Evolutionary conservation across 2,113 vertebrate genomes (phyloP).

Genomic region (Perca flavescens): DNA sequence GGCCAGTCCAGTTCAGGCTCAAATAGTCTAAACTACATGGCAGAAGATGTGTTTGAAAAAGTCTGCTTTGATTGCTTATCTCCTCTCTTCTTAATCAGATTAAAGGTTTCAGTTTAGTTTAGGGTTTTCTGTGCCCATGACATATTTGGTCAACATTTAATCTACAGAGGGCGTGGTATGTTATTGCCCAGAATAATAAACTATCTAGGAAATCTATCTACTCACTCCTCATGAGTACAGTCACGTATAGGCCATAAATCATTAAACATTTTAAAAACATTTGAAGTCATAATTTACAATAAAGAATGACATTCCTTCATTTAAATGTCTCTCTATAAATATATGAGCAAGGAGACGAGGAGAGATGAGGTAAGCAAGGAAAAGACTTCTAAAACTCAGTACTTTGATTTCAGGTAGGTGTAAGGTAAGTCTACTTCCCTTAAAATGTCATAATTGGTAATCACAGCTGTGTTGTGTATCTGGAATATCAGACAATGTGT

Average conservation of each 20-base stretch:
- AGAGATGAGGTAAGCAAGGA: slow-evolving; percentile 24
- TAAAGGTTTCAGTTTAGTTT: neutral
- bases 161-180: neutral
- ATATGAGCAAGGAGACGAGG: neutral
- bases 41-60: slow-evolving; percentile 11
- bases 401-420: slow-evolving; percentile 63
- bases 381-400: slow-evolving; percentile 21
- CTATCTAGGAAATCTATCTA: neutral
- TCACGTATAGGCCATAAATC: neutral
- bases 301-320: neutral
- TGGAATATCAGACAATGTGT: slow-evolving; percentile 12
- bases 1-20: neutral
- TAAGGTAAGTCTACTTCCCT: slow-evolving; percentile 66
- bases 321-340: neutral
- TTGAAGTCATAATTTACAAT: neutral
- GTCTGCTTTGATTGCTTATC: slow-evolving; percentile 27
- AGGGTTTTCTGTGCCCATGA: neutral
- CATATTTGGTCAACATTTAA: neutral
- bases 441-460: neutral
- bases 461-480: slow-evolving; percentile 14
- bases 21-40: neutral
- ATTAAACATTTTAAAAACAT: neutral
- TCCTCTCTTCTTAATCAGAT: slow-evolving; percentile 11
- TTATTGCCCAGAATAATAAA: neutral
- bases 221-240: neutral